Base-by-base conservation (phyloP, 2,888 invertebrate species). In the Polyploca ridens region DNA sequence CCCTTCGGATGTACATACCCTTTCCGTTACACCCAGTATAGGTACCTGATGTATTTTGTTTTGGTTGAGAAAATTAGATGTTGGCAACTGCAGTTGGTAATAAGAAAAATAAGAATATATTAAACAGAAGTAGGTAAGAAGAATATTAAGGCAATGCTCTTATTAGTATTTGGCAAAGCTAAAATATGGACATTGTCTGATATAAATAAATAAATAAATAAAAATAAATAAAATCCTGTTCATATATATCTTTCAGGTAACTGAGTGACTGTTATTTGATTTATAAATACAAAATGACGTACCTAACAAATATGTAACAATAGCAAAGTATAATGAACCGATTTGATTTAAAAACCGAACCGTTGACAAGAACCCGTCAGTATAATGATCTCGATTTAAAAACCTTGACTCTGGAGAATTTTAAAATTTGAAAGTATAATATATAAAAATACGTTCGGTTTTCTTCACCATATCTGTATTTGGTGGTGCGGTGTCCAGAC, bases 361-460 rank as follows among this genome's bases (percentile, higher is more conserved):
- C 61, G 62, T 46, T 64, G 69, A 70, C 74, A 86, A 86, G 78
- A 88, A 87, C 79, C 76, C 67, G 77, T 77, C 84, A 72, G 82
- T 78, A 85, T 88, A 89, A 88, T 84, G 87, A 88, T 81, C 80
- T 70, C 69, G 75, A 74, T 76, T 79, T 81, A 82, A 85, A 87
- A 87, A 82, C 77, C 72, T 72, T 76, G 79, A 69, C 78, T 76
- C 74, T 77, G 69, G 69, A 76, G 85, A 85, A 88, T 89, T 84
- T 83, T 67, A 69, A 77, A 76, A 92, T 93, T 90, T 91, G 79
- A 90, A 93, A 92, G 90, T 93, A 90, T 93, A 93, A 93, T 92
- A 81, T 78, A 78, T 82, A 83, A 90, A 38, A 86, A 87, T 84
- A 81, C 80, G 72, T 70, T 75, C 74, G 66, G 70, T 65, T 73